These are phyloP conservation scores for Nipponacmea schrenckii DNA, from an alignment of 2,888 invertebrate species.

Conservation along the genomic window DNA sequence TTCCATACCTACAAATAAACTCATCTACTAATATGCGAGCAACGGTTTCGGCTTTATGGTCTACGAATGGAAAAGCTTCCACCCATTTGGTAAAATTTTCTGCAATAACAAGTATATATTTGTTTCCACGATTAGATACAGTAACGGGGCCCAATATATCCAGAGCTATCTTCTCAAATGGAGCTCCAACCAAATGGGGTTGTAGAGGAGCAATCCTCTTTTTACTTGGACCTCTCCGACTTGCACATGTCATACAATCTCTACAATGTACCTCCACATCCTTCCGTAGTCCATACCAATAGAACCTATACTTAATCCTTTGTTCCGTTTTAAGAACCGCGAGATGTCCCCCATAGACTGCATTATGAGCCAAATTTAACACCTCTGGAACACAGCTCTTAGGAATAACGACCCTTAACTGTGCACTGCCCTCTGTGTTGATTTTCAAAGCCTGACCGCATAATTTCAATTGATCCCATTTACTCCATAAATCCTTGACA, in stretches of 20 bases:
- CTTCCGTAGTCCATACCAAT: neutral
- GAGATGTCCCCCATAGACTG: no score
- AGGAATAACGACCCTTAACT: no score
- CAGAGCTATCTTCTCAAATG: neutral
- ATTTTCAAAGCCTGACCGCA: no score
- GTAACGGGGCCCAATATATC: constrained; percentile 1
- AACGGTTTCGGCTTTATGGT: neutral
- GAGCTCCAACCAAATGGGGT: neutral
- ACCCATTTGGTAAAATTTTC: no score
- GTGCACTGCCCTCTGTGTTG: no score
- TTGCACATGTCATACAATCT: neutral
- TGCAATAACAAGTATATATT: no score
- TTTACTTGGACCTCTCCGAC: neutral
- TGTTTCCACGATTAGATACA: no score
- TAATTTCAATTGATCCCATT: no score
- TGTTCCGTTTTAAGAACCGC: no score
- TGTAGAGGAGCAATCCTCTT: neutral
- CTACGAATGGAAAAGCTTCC: neutral
- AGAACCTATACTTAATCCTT: neutral
- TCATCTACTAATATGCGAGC: neutral
- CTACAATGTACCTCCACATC: neutral
- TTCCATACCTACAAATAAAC: neutral
- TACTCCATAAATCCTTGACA: no score
- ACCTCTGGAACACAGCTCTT: no score
- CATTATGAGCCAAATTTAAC: no score